phyloP scores from a whole-genome alignment of 1,140 invertebrate genomes.

The Acromyrmex echinatior region DNA sequence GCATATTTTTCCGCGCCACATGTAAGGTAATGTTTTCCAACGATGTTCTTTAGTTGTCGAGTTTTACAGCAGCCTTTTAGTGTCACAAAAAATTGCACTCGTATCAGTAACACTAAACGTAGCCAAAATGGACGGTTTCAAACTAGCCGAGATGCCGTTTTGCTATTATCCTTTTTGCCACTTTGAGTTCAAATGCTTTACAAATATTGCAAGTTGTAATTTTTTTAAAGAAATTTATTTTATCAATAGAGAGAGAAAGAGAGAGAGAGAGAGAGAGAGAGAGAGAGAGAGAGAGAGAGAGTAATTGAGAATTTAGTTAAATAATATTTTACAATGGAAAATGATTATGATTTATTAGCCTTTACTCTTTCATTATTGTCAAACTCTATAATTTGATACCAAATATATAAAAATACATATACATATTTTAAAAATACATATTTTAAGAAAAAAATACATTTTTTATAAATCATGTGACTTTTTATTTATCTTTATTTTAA shows the following conservation, averaged over 20 bases:
- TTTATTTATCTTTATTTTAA: too few relatives aligned
- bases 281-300: too few relatives aligned
- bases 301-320: not conserved
- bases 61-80: conserved; percentile 29
- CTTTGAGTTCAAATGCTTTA: not conserved
- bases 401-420: too few relatives aligned
- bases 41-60: not conserved
- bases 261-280: too few relatives aligned
- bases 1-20: conserved; percentile 26
- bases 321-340: not conserved
- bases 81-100: conserved; percentile 9
- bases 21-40: conserved; percentile 21
- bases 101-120: not conserved
- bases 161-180: not conserved
- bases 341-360: not conserved
- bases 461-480: too few relatives aligned
- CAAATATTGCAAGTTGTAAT: not conserved
- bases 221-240: not conserved
- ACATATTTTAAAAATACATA: too few relatives aligned
- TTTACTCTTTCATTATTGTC: not conserved
- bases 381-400: not conserved
- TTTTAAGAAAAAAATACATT: too few relatives aligned
- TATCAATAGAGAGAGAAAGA: not conserved
- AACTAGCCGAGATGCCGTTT: not conserved
- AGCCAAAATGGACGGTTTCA: not conserved